phyloP scores from a whole-genome alignment of 2,113 vertebrate genomes.

The Anas platyrhynchos region DNA sequence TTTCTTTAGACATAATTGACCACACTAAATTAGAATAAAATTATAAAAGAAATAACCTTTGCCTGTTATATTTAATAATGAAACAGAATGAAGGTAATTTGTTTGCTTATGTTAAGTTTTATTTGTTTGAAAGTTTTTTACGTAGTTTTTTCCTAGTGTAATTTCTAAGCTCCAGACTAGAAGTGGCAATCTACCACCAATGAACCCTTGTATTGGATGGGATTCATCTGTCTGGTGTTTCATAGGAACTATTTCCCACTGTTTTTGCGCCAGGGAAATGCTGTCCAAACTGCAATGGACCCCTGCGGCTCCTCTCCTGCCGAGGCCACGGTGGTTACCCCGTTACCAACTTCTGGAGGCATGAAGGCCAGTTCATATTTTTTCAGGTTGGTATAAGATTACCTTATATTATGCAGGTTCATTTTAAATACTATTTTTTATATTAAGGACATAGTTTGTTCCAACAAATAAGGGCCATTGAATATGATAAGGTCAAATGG shows the following conservation, averaged over 20 bases:
- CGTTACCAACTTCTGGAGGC: constrained; percentile 87
- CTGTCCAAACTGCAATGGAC: constrained; percentile 81
- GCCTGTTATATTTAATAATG: neutral
- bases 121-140: neutral
- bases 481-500: neutral
- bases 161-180: neutral
- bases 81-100: neutral
- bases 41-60: neutral
- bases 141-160: neutral
- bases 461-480: neutral
- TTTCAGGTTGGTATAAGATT: constrained; percentile 78
- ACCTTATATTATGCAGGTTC: neutral
- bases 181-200: neutral
- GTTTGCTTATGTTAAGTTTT: neutral
- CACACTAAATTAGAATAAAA: neutral
- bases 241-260: neutral
- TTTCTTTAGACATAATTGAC: neutral
- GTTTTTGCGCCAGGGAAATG: constrained; percentile 71
- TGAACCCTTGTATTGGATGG: neutral
- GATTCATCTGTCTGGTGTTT: fast-evolving
- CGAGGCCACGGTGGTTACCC: constrained; percentile 84
- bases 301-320: constrained; percentile 80
- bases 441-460: neutral
- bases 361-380: constrained; percentile 84
- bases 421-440: neutral